Conservation (phyloP, 2,113 vertebrate species). For the Cavia aperea region DNA sequence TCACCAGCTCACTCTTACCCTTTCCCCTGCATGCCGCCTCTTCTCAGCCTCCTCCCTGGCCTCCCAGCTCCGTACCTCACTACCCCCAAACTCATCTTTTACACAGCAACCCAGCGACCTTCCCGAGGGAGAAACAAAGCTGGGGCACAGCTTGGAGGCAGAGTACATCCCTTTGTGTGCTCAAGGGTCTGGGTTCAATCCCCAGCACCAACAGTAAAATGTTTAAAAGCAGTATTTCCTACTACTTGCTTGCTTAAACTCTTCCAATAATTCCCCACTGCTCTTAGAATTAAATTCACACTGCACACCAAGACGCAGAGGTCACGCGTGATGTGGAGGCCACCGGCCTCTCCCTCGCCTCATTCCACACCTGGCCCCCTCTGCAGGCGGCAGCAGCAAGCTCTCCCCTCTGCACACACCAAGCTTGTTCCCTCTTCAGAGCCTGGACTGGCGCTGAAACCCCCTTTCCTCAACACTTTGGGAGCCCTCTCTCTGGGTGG, state of each 20-base stretch:
- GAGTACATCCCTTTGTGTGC: neutral
- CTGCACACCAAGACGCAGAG: neutral
- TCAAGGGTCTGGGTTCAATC: neutral
- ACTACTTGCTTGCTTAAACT: neutral
- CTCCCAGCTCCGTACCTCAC: neutral
- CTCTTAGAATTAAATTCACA: neutral
- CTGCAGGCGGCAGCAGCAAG: neutral
- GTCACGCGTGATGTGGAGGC: neutral
- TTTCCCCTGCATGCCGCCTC: neutral
- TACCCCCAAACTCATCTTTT: neutral
- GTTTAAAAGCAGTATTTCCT: constrained; percentile 18
- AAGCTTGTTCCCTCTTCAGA: neutral
- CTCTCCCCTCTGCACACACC: neutral
- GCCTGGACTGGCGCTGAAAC: neutral
- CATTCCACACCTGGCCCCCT: neutral
- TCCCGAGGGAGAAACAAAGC: neutral
- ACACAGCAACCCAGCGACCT: neutral
- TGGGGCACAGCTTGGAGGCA: neutral
- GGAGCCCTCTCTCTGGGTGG: neutral
- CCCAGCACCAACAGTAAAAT: neutral
- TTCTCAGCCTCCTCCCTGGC: neutral
- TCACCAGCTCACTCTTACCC: neutral
- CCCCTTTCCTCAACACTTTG: neutral
- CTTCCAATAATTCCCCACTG: neutral
- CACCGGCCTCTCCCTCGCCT: neutral